These are phyloP conservation scores for Helogale parvula DNA, from an alignment of 2,113 vertebrate genomes.

Conservation along the genomic window DNA sequence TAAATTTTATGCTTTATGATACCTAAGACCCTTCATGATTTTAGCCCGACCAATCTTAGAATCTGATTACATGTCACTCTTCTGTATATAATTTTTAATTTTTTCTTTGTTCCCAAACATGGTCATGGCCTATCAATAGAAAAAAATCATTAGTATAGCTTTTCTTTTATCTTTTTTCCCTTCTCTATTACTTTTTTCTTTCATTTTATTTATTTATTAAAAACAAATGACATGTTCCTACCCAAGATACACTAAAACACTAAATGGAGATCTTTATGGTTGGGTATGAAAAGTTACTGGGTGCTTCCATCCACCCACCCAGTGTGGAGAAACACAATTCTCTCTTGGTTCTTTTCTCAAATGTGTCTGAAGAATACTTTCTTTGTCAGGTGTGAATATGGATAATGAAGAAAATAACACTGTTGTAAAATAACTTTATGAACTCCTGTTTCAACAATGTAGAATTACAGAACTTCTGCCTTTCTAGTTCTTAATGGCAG, in stretches of 20 bases:
- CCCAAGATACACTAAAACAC: neutral
- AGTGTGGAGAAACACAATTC: neutral
- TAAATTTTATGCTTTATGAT: neutral
- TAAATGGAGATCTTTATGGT: neutral
- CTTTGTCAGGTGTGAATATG: neutral
- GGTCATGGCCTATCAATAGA: neutral
- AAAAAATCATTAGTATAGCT: neutral
- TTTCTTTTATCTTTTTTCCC: neutral
- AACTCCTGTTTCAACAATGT: neutral
- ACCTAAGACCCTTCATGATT: neutral
- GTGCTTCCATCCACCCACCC: neutral
- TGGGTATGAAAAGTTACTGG: neutral
- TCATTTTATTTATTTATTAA: neutral
- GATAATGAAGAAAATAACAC: neutral
- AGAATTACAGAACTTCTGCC: neutral
- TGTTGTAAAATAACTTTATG: neutral
- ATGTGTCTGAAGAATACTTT: neutral
- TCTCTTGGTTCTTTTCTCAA: neutral
- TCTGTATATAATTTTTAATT: neutral
- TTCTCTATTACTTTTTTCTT: neutral
- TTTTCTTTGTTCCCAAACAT: neutral
- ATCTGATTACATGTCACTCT: neutral
- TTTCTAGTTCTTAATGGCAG: neutral
- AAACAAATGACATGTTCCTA: neutral
- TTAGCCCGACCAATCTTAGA: neutral